Conservation (phyloP, 1,140 invertebrate genomes). For the Habropoda laboriosa region DNA sequence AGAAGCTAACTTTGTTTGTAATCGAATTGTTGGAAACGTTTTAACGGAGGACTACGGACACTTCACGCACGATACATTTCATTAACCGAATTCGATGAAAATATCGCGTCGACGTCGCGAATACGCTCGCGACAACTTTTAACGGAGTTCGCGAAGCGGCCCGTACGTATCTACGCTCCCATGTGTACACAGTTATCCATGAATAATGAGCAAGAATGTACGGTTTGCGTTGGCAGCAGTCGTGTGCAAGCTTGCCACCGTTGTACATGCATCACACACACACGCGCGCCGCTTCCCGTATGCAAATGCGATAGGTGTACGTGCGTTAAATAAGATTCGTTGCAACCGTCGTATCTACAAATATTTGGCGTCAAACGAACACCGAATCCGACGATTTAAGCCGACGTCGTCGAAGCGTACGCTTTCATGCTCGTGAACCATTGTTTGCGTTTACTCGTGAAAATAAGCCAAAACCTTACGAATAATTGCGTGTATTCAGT, state of each 20-base stretch:
- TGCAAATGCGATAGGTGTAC: slow-evolving; percentile 36
- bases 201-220: slow-evolving; percentile 44
- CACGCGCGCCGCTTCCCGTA: background rate
- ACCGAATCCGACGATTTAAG: slow-evolving; percentile 49
- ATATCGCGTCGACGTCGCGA: background rate
- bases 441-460: slow-evolving; percentile 54
- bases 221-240: slow-evolving; percentile 7
- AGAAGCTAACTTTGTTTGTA: background rate
- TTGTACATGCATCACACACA: background rate
- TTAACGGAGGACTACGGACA: background rate
- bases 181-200: slow-evolving; percentile 33
- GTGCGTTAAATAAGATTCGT: slow-evolving; percentile 60
- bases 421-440: slow-evolving; percentile 22
- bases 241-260: background rate
- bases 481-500: slow-evolving; percentile 40
- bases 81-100: background rate
- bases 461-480: slow-evolving; percentile 41
- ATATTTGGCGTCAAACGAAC: slow-evolving; percentile 55
- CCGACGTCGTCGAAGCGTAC: slow-evolving; percentile 16
- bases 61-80: background rate
- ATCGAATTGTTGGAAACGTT: background rate
- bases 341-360: slow-evolving; percentile 53
- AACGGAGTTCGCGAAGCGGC: slow-evolving; percentile 1
- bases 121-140: background rate
- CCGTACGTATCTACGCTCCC: background rate